A percentile compares a stretch with the other conserved stretches of the same genome.
These are phyloP conservation scores for Poeciliopsis presidionis DNA, from an alignment of 2,797 vertebrate species.

Conservation along the genomic window DNA sequence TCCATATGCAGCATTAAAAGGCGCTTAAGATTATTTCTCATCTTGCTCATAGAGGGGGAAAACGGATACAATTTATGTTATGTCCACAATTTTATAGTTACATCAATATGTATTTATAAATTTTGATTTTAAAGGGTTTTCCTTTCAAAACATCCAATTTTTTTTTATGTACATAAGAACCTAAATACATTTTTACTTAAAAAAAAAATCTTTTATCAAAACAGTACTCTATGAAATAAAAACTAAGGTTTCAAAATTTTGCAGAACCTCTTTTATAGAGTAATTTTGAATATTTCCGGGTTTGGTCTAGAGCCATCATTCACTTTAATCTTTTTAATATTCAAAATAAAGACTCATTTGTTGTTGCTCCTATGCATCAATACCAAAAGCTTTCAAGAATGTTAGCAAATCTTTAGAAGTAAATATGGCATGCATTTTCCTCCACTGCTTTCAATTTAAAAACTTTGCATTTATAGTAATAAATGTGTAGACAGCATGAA, in stretches of 20 bases:
- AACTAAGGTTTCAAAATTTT: slow-evolving; percentile 35
- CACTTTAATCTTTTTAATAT: not conserved
- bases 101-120: slow-evolving; percentile 43
- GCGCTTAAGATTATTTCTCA: slow-evolving; percentile 87
- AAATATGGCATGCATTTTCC: slow-evolving; percentile 3
- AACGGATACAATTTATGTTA: slow-evolving; percentile 53
- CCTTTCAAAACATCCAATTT: slow-evolving; percentile 58
- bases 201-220: slow-evolving; percentile 41
- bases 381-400: slow-evolving; percentile 9
- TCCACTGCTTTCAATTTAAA: slow-evolving; percentile 6
- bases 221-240: slow-evolving; percentile 58
- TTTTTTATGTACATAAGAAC: slow-evolving; percentile 14
- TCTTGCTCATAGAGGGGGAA: slow-evolving; percentile 69
- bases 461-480: not conserved
- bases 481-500: slow-evolving; percentile 3
- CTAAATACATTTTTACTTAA: not conserved
- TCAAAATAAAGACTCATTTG: not conserved
- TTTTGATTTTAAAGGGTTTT: slow-evolving; percentile 64
- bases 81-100: slow-evolving; percentile 55
- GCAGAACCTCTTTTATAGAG: slow-evolving; percentile 14
- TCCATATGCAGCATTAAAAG: slow-evolving; percentile 88
- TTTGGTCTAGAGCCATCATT: slow-evolving; percentile 12
- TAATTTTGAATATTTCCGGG: not conserved
- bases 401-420: not conserved
- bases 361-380: slow-evolving; percentile 7